Evolutionary conservation across 2,113 vertebrate species (phyloP).

Genomic region (Suricata suricatta): DNA sequence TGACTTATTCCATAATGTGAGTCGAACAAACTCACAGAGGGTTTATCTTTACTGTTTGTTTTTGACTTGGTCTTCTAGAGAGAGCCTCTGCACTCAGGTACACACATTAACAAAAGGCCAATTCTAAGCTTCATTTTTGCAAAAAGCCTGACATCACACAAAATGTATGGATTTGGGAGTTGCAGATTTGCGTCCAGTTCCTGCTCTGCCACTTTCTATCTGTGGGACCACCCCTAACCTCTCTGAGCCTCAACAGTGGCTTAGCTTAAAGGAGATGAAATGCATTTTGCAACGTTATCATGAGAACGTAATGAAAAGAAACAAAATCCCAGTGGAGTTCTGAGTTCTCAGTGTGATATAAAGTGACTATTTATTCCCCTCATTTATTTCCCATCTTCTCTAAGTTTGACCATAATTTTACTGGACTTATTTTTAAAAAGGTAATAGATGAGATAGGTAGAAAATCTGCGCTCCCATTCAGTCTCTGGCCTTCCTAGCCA

Average conservation of each 20-base stretch:
- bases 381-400: neutral
- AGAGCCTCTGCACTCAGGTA: neutral
- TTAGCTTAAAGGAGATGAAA: neutral
- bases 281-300: neutral
- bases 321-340: neutral
- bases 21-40: conserved; percentile 34
- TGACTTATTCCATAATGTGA: conserved; percentile 23
- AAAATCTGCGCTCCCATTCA: neutral
- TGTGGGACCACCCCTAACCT: neutral
- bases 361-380: neutral
- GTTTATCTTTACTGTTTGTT: conserved; percentile 65
- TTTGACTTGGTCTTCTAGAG: conserved; percentile 8
- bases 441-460: neutral
- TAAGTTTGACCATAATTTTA: neutral
- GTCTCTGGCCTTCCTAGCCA: neutral
- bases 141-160: neutral
- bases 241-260: neutral
- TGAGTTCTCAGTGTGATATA: neutral
- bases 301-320: neutral
- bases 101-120: conserved; percentile 17
- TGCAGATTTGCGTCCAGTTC: neutral
- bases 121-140: conserved; percentile 20
- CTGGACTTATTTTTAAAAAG: neutral
- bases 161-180: neutral
- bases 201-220: too few species aligned